Evolutionary conservation across 2,888 invertebrate species (phyloP).

Genomic region (Drosophila heteroneura): DNA sequence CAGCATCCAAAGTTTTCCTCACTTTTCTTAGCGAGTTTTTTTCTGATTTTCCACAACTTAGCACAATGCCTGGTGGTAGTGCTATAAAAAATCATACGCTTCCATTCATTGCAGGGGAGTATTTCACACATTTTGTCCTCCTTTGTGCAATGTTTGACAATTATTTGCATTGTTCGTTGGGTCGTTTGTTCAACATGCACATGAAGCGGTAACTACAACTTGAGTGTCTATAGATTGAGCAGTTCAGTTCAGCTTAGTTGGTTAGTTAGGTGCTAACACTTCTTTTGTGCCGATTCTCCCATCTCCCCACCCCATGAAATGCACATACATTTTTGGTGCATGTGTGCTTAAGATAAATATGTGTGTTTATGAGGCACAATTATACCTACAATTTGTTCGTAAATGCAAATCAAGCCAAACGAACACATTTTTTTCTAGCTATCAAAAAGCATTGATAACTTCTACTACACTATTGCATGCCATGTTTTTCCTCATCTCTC

Average conservation of each 20-base stretch:
- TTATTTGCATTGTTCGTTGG: constrained; percentile 79
- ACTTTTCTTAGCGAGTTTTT: constrained; percentile 20
- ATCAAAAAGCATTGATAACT: constrained; percentile 41
- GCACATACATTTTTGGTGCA: neutral
- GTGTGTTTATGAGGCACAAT: neutral
- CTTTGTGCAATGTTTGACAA: constrained; percentile 75
- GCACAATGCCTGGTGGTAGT: constrained; percentile 66
- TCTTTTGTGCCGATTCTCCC: constrained; percentile 33
- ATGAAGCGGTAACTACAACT: constrained; percentile 79
- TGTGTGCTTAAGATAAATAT: neutral
- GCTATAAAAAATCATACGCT: constrained; percentile 77
- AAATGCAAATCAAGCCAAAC: neutral
- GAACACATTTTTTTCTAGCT: constrained; percentile 6
- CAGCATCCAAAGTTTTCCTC: constrained; percentile 34
- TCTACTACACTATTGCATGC: constrained; percentile 8
- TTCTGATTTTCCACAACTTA: constrained; percentile 45
- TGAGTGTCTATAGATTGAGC: constrained; percentile 62
- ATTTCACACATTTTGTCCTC: constrained; percentile 18
- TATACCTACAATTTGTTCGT: neutral
- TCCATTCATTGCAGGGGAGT: constrained; percentile 48
- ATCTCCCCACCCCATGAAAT: neutral
- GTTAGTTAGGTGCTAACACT: constrained; percentile 48
- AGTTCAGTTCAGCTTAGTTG: constrained; percentile 30
- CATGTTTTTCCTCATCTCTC: neutral
- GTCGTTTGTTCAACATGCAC: constrained; percentile 75